Base-by-base conservation (phyloP, 64 coral and sea anemone genomes). In the Dendrophyllia cribrosa region DNA sequence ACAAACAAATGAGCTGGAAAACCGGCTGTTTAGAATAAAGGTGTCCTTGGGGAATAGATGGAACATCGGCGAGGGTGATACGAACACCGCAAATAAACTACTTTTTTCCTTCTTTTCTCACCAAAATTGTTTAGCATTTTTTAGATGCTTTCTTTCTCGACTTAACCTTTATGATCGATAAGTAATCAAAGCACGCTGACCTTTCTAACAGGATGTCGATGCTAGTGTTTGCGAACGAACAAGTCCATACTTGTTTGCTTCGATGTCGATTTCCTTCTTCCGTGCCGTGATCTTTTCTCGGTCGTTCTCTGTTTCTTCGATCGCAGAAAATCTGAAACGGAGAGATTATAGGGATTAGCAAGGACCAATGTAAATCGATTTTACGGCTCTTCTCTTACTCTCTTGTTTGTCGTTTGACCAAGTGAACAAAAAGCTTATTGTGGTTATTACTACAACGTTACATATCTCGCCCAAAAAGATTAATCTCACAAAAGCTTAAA, bases 311-410 rank as follows among this genome's bases (percentile, higher is more conserved):
- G 80, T 84, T 84, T 84, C 9, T 34, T 49, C 45, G 80, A 45
- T 21, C 80, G 80, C n/a, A 84, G 80, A 66, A 67, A 67, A 84
- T 84, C 80, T 84, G 80, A 84, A 63, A 67, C 46, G 80, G n/a
- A 84, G 34, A 22, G 60, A 68, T 84, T 84, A 84, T 17, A 66
- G 59, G 58, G 14, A 83, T 45, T 68, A 23, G 43, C 11, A 20
- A 51, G 43, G 46, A 84, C 61, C 62, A 24, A n/a, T n/a, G 20
- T 26, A 49, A 68, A 84, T 68, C 43, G 43, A 23, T 84, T n/a
- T 46, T 65, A 23, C 0, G 43, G 46, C 12, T 50, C 15, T 67
- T 20, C 21, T 14, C 22, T 34, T 56, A 53, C 16, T 47, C 11
- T 14, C 12, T 53, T 13, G 79, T 75, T 19, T 0, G 6, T 75